Base-by-base conservation (phyloP, 1,140 invertebrate species). In the Micrasema longulum region DNA sequence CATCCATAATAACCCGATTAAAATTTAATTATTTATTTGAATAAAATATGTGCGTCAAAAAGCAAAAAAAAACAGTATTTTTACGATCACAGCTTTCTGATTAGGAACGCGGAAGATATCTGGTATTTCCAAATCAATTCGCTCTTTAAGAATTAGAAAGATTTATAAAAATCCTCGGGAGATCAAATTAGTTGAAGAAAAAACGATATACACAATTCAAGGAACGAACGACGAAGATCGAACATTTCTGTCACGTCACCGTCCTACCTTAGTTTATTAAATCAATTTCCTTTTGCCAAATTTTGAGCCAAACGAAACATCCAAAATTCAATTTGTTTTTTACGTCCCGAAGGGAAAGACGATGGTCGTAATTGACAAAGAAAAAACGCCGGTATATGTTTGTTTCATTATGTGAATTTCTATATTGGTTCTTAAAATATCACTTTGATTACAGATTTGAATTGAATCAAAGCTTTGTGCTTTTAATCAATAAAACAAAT, bases 221-320 rank as follows among this genome's bases (percentile, higher is more conserved):
- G 20, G 22, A 11, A 64, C 9, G 55, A 47, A 47, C 20, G 14
- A 47, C 10, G 43, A 64, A 66, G 47, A 66, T 38, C 38, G 47
- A 66, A 66, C 47, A 66, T 50, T 66, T 66, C 45, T 38, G 64
- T 66, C 45, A 66, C 64, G 47, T 66, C 20, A 53, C 35, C 18
- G 16, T 12, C 47, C 47, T 22, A 50, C 64, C 64, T 53, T 38
- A 52, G 64, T 66, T 66, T 66, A 66, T 66, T 66, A 66, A 66
- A 66, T 66, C 64, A 66, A 52, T 66, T 66, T 66, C 64, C 47
- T 38, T 31, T 52, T 38, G 47, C 64, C 64, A 66, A 66, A 66
- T 66, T 66, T 66, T 23, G 4, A 66, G 48, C 47, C 64, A 66
- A 52, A 53, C 45, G 64, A 66, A 66, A 50, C 48, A 66, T 66